Base-by-base conservation (phyloP, 2,888 invertebrate species). In the Bhutanitis thaidina region DNA sequence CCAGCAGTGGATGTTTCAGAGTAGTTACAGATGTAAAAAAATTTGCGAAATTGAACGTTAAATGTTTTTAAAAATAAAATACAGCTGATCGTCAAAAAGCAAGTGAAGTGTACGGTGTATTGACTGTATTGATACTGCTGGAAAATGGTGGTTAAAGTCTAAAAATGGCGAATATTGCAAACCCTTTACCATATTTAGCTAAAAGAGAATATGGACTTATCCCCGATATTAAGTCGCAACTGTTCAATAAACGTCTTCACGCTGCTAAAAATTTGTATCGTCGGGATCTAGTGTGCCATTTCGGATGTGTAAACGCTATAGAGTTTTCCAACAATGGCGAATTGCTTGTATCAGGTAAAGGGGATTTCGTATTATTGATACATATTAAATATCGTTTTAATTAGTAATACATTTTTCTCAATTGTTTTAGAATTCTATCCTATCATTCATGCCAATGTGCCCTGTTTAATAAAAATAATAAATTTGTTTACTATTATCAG, bases 281-380 rank as follows among this genome's bases (percentile, higher is more conserved):
- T 64, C 94, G 94, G 69, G 96, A 98, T 86, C 91, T 98, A 51
- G 90, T 93, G 60, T 95, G 96, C 60, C 98, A 98, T 91, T 98
- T 93, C 91, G 98, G 98, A 71, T 98, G 98, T 91, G 97, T 98
- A 52, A 98, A 98, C 91, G 97, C 98, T 57, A 95, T 98, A 66
- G 98, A 98, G 88, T 98, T 98, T 90, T 97, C 97, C 45, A 91
- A 92, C 62, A 94, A 96, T 86, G 97, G 97, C 64, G 94, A 95
- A 82, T 92, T 93, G 66, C 92, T 98, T 57, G 93, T 95, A 65
- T 98, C 98, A 76, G 97, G 97, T 97, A 90, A 90, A 43, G 14
- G 35, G 53, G 9, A 38, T 77, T 32, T 12, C 7, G 27, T 27
- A 27, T 27, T 27, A 4, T 27, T 20, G 20, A 20, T 4, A 20